Evolutionary conservation across 2,888 invertebrate genomes (phyloP).

Genomic region (Odontothrips loti): DNA sequence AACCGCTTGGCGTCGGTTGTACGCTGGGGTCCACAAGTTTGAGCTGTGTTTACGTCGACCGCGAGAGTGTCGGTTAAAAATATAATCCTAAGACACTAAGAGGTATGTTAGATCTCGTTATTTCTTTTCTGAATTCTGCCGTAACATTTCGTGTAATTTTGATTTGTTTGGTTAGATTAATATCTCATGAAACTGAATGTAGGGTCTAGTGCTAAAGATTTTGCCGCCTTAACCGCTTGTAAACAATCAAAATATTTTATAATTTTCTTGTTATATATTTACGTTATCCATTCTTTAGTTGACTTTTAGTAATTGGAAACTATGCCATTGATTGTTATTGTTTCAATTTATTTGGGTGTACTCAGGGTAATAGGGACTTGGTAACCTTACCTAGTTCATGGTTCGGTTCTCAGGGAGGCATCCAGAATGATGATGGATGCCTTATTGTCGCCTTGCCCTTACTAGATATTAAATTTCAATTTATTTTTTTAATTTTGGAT

Average conservation of each 20-base stretch:
- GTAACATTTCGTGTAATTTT: background rate
- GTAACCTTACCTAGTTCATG: too few species aligned
- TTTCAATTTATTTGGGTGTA: too few species aligned
- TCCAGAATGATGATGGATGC: too few species aligned
- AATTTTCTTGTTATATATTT: background rate
- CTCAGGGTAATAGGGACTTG: too few species aligned
- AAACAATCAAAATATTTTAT: background rate
- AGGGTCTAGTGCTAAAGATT: background rate
- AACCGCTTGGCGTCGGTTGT: conserved; percentile 11
- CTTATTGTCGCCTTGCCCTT: too few species aligned
- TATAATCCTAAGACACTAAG: background rate
- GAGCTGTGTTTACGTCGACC: background rate
- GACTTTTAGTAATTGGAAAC: too few species aligned
- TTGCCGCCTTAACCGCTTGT: background rate
- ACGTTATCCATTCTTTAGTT: background rate
- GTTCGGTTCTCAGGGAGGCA: too few species aligned
- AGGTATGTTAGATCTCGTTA: background rate
- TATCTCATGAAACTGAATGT: background rate
- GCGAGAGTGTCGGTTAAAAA: background rate
- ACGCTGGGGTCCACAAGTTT: conserved; percentile 12
- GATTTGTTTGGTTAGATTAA: background rate
- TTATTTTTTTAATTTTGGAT: too few species aligned
- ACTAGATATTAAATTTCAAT: too few species aligned
- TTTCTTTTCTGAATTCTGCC: background rate
- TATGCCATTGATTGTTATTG: too few species aligned